These are phyloP conservation scores for Doryteuthis pealeii DNA, from an alignment of 1,140 invertebrate species.

Conservation along the genomic window DNA sequence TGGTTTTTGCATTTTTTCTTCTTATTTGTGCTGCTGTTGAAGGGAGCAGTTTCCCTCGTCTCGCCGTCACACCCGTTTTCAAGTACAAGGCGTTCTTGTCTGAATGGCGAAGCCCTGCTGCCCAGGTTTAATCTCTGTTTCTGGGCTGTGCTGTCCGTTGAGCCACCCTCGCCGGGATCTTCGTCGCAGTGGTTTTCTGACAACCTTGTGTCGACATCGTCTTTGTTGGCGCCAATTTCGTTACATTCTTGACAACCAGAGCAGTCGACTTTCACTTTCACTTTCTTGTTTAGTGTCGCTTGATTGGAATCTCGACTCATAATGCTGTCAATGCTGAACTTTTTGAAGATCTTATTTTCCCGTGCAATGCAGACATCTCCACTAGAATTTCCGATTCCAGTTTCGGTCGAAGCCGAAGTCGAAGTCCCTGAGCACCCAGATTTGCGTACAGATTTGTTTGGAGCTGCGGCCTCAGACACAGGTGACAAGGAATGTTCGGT, in stretches of 20 bases:
- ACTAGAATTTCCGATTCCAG: no score
- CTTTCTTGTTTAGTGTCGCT: background rate
- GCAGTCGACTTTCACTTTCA: background rate
- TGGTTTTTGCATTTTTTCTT: no score
- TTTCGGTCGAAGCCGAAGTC: no score
- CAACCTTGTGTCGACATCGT: background rate
- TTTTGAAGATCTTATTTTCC: background rate
- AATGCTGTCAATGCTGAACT: background rate
- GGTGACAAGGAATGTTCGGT: no score
- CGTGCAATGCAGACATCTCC: no score
- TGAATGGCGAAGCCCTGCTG: background rate
- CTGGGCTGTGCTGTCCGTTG: background rate
- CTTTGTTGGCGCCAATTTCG: conserved; percentile 12
- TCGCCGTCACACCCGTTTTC: background rate
- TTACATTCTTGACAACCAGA: background rate
- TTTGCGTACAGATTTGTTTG: no score
- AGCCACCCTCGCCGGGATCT: background rate
- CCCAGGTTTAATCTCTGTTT: background rate
- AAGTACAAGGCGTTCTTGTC: background rate
- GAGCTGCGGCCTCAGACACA: no score
- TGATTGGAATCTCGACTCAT: background rate
- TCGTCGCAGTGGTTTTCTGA: background rate
- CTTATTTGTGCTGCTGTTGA: no score
- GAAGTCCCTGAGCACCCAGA: no score
- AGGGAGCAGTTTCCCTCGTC: conserved; percentile 16